These are phyloP conservation scores for Vulpes ferrilata DNA, from an alignment of 2,113 vertebrate species.

Conservation along the genomic window DNA sequence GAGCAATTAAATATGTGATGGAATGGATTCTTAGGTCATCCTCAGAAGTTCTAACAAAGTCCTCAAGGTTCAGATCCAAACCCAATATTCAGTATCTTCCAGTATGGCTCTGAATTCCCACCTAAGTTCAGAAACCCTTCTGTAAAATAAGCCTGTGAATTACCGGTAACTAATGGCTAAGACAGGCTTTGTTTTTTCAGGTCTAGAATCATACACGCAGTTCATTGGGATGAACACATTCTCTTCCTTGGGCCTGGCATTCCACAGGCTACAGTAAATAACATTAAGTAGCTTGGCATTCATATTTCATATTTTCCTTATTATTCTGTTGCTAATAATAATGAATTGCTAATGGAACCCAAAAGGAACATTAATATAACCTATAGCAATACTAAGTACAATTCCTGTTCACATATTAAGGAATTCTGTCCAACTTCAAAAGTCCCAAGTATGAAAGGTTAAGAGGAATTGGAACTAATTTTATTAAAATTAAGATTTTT, in stretches of 20 bases:
- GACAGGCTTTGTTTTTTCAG: not conserved
- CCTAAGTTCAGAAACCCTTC: not conserved
- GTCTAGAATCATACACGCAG: not conserved
- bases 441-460: slow-evolving; percentile 14
- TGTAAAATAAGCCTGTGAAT: not conserved
- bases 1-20: not conserved
- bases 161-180: not conserved
- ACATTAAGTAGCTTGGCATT: not conserved
- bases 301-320: not conserved
- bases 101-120: not conserved
- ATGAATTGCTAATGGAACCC: not conserved
- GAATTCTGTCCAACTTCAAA: slow-evolving; percentile 25
- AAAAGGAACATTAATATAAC: not conserved
- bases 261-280: not conserved
- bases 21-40: not conserved
- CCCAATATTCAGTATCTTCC: not conserved
- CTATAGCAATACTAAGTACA: not conserved
- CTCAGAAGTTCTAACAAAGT: not conserved
- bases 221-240: not conserved
- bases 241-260: not conserved
- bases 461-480: slow-evolving; percentile 16
- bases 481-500: slow-evolving; percentile 35
- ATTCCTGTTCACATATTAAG: not conserved
- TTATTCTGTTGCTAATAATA: slow-evolving; percentile 7
- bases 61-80: not conserved